Base-by-base conservation (phyloP, 2,888 invertebrate genomes). In the Liopterus haemorrhoidalis region DNA sequence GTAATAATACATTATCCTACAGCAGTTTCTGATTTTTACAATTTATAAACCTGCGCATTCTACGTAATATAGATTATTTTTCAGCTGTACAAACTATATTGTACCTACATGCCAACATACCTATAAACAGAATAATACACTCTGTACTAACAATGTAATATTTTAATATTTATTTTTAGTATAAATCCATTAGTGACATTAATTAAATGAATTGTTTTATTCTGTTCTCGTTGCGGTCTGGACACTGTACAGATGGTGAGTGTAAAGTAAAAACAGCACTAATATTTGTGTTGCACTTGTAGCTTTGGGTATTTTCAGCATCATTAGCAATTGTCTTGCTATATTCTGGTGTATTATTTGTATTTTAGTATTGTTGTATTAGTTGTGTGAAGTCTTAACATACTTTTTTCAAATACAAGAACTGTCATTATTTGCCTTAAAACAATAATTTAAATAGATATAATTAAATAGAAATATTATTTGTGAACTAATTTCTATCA, bases 231-330 rank as follows among this genome's bases (percentile, higher is more conserved):
- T 45, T 45, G 32, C 45, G 31, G 45, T 45, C 45, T 35, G 45
- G 39, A 38, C 21, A 18, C 9, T 45, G 27, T 51, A 51, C 63
- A 67, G 67, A 65, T 65, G 67, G 67, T 67, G 65, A 67, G 67
- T 67, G 50, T 39, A 33, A 6, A 12, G 20, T 24, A 33, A 22
- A 41, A 14, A 25, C 31, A 33, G 14, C 12, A n/a, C n/a, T 27
- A 28, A 28, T 38, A 8, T 44, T 22, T 39, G 32, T 45, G 21
- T 15, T 39, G 39, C 41, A 41, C 41, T n/a, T n/a, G 41, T n/a
- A 19, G 3, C 12, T 22, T 36, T 36, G 20, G n/a, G 22, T 39
- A n/a, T 31, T 41, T 22, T 22, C 6, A 22, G 24, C 6, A 22
- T 22, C 9, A 22, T 22, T 22, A 9, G 6, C 6, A 22, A 22